A percentile compares a stretch with the other conserved stretches of the same genome.
These are phyloP conservation scores for Callinectes sapidus DNA, from an alignment of 2,888 invertebrate species.

Conservation along the genomic window DNA sequence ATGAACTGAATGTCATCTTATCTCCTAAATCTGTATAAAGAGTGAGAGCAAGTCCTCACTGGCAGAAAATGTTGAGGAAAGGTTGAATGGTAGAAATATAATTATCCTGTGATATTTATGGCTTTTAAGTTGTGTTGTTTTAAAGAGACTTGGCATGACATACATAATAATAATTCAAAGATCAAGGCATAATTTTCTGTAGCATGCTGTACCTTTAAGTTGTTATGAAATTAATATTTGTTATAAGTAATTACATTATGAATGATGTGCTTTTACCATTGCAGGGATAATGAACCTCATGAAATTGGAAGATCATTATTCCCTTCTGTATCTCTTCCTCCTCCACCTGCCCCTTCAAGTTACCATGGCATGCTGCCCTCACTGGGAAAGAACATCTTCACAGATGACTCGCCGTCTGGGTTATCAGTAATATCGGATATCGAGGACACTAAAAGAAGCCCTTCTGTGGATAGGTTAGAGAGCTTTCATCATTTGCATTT, in stretches of 20 bases:
- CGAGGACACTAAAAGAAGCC: neutral
- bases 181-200: no score
- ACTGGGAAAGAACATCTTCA: slow-evolving; percentile 21
- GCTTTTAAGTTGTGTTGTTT: no score
- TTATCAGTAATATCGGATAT: slow-evolving; percentile 23
- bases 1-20: no score
- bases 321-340: slow-evolving; percentile 19
- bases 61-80: no score
- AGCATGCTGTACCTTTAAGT: no score
- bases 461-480: slow-evolving; percentile 36
- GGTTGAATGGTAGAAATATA: no score
- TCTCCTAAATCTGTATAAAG: no score
- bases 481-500: neutral
- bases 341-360: neutral
- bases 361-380: neutral
- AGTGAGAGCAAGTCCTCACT: no score
- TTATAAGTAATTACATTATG: neutral
- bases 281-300: neutral
- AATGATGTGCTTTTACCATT: neutral
- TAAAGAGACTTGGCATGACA: no score
- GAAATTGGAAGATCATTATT: neutral
- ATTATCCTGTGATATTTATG: no score
- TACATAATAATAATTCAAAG: no score
- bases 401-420: slow-evolving; percentile 45
- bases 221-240: no score